Conservation (phyloP, 2,888 invertebrate genomes). For the Hirtodrosophila confusa region DNA sequence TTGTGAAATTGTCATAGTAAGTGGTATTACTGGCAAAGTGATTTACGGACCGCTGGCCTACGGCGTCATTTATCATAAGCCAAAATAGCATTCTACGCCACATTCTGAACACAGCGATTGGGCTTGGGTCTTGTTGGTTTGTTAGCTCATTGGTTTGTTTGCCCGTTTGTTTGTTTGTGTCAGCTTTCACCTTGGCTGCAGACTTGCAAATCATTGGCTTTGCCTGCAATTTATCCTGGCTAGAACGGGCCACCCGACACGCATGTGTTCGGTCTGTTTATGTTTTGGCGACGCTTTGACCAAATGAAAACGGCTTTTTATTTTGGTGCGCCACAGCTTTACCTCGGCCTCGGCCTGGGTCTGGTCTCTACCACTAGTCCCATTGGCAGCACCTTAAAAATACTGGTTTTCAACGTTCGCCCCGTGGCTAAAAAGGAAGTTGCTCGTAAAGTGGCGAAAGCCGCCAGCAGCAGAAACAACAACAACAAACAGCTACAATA, state of each 20-base stretch:
- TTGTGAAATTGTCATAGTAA: slow-evolving; percentile 28
- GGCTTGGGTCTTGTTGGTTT: slow-evolving; percentile 22
- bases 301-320: slow-evolving; percentile 22
- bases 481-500: slow-evolving; percentile 27
- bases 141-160: background rate
- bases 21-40: slow-evolving; percentile 31
- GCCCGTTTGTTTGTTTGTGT: slow-evolving; percentile 14
- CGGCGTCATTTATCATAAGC: slow-evolving; percentile 68
- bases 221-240: slow-evolving; percentile 44
- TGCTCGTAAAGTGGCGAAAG: slow-evolving; percentile 77
- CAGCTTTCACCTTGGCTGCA: slow-evolving; percentile 56
- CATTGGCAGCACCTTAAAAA: slow-evolving; percentile 33
- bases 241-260: slow-evolving; percentile 20
- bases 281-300: slow-evolving; percentile 38
- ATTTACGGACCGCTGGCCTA: slow-evolving; percentile 57
- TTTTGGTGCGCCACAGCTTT: slow-evolving; percentile 9
- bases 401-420: slow-evolving; percentile 56
- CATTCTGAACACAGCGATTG: slow-evolving; percentile 39
- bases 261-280: slow-evolving; percentile 42
- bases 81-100: slow-evolving; percentile 41
- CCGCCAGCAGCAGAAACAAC: slow-evolving; percentile 47
- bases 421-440: slow-evolving; percentile 71
- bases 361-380: slow-evolving; percentile 5
- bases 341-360: slow-evolving; percentile 4
- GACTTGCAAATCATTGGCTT: slow-evolving; percentile 64